Evolutionary conservation across 1,140 invertebrate genomes (phyloP), one percentile per base, ranked within the genome.

Genomic region (Drosophila kikkawai): DNA sequence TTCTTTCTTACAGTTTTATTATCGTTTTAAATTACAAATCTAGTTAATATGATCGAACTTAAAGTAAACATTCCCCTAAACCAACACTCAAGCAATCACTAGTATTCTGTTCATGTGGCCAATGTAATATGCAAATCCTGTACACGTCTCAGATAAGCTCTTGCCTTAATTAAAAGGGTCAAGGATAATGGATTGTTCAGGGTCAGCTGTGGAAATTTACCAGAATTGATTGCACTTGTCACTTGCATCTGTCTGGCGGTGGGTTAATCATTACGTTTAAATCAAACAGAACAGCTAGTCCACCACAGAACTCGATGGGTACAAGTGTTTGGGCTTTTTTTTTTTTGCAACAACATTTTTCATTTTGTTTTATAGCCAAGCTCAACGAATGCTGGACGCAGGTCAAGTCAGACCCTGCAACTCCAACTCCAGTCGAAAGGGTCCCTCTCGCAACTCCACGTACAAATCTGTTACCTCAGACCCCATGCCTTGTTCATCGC

Each of bases 231-330:
- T 85, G 70, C 75, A 74, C 74, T 56, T 68, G 65, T 63, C 79
- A 61, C 66, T 53, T 48, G 51, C 51, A 56, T 37, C 51, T 26
- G 51, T 37, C 55, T 42, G 55, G 36, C 58, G 69, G 73, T 44
- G 76, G 77, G 74, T 87, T 88, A 87, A 87, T 87, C 84, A 87
- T 87, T 87, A 87, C 80, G 84, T 87, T 87, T 88, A 87, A 86
- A 86, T 86, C 83, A 77, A 76, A 83, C 87, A 83, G 80, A 50
- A 55, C 59, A 56, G 67, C 70, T 67, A 61, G 57, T 61, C 47
- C 22, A 32, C 44, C 75, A 32, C 39, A 53, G 60, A 47, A 64
- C 60, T 60, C 59, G 48, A 70, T 56, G 68, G 39, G 26, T 67
- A 75, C 70, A 83, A 79, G 55, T 70, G 65, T 64, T 83, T 26